phyloP scores from a whole-genome alignment of 1,140 invertebrate species.

The Melitaea cinxia region DNA sequence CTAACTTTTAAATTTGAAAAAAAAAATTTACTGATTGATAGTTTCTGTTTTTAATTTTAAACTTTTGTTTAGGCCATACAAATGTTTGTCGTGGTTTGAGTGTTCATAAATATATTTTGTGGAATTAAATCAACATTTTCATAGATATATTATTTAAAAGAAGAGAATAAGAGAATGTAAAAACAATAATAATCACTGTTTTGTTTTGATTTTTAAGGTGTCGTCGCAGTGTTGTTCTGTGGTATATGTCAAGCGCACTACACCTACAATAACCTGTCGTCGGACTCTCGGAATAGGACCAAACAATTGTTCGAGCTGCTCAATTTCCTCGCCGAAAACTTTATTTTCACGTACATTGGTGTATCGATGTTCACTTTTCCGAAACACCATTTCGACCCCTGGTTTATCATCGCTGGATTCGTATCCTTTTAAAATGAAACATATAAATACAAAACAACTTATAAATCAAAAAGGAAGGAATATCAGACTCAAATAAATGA shows the following conservation, averaged over 20 bases:
- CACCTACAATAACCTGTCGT: slow-evolving; percentile 98
- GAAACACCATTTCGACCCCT: slow-evolving; percentile 95
- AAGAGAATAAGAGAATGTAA: too few species aligned
- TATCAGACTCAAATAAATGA: too few species aligned
- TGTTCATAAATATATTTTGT: too few species aligned
- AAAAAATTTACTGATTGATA: too few species aligned
- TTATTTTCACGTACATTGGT: slow-evolving; percentile 99
- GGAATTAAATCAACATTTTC: too few species aligned
- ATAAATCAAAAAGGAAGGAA: too few species aligned
- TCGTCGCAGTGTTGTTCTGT: slow-evolving; percentile 98
- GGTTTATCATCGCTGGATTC: slow-evolving; percentile 96
- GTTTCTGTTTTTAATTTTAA: too few species aligned
- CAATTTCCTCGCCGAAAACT: slow-evolving; percentile 99
- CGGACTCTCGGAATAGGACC: slow-evolving; percentile 93
- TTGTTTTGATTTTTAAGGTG: slow-evolving; percentile 83
- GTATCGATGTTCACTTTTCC: slow-evolving; percentile 99
- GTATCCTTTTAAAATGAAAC: slow-evolving; percentile 87
- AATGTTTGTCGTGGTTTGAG: too few species aligned
- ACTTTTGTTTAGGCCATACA: too few species aligned
- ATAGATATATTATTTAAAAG: too few species aligned
- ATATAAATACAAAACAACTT: not conserved
- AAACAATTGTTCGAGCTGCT: slow-evolving; percentile 97
- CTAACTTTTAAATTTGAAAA: too few species aligned
- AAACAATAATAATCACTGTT: too few species aligned
- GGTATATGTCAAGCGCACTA: slow-evolving; percentile 99